Conservation (phyloP, 2,797 vertebrate species). For the Paguma larvata region DNA sequence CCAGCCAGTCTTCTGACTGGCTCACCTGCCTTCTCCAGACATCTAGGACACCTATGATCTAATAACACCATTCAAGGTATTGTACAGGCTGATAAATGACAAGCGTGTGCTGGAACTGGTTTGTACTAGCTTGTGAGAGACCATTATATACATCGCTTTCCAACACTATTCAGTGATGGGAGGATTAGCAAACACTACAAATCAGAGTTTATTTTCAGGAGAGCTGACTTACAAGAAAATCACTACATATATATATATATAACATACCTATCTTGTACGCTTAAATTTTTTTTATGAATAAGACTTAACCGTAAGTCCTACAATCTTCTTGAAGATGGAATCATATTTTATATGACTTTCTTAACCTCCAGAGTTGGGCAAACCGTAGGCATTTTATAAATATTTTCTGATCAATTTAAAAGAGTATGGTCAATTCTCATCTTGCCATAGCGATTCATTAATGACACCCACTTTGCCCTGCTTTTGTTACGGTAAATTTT, state of each 20-base stretch:
- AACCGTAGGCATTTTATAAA: background rate
- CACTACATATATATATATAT: background rate
- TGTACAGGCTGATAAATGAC: background rate
- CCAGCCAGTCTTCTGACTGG: background rate
- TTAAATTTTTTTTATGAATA: background rate
- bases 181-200: background rate
- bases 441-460: background rate
- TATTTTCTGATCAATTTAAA: background rate
- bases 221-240: background rate
- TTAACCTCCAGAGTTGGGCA: background rate
- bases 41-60: too few species aligned
- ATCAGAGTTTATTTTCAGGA: background rate
- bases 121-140: background rate
- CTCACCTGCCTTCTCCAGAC: background rate
- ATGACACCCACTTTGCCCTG: conserved; percentile 3
- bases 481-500: conserved; percentile 45
- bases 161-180: background rate
- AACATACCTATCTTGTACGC: background rate
- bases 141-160: background rate
- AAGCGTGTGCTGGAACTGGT: too few species aligned
- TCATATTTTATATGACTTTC: background rate
- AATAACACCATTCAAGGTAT: background rate
- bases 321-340: background rate
- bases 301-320: background rate
- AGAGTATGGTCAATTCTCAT: background rate